Percentiles rank a stretch among this genome's conserved stretches.
Conservation (phyloP, 2,797 vertebrate species). For the Bovichtus variegatus region DNA sequence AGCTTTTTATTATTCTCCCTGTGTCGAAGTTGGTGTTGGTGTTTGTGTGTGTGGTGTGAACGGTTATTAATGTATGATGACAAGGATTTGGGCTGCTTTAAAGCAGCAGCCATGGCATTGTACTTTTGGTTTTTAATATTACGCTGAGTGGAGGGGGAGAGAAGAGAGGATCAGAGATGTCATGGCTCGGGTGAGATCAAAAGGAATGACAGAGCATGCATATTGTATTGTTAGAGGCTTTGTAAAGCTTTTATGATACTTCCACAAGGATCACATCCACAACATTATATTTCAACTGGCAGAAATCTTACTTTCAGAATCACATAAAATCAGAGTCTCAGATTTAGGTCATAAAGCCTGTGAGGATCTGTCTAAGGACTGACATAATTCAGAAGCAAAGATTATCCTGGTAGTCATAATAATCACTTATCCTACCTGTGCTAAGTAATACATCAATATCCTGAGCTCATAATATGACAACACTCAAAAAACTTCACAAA, state of each 20-base stretch:
- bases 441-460: slow-evolving; percentile 34
- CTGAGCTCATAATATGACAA: slow-evolving; percentile 39
- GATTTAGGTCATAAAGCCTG: slow-evolving; percentile 32
- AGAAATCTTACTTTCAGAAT: slow-evolving; percentile 40
- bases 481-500: slow-evolving; percentile 29
- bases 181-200: slow-evolving; percentile 72
- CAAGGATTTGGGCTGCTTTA: slow-evolving; percentile 71
- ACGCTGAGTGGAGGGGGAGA: slow-evolving; percentile 63
- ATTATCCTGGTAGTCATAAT: slow-evolving; percentile 41
- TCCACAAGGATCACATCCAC: slow-evolving; percentile 50
- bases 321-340: slow-evolving; percentile 35
- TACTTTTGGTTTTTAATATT: slow-evolving; percentile 75
- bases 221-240: slow-evolving; percentile 67
- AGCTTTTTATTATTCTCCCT: slow-evolving; percentile 73
- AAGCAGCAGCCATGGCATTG: slow-evolving; percentile 61
- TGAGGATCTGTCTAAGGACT: slow-evolving; percentile 24
- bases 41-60: slow-evolving; percentile 40
- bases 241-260: slow-evolving; percentile 67
- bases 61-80: slow-evolving; percentile 76
- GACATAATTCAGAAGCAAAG: slow-evolving; percentile 20
- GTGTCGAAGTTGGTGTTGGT: slow-evolving; percentile 60
- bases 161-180: slow-evolving; percentile 76
- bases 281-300: slow-evolving; percentile 42
- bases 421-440: slow-evolving; percentile 42
- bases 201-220: slow-evolving; percentile 64